Percentiles rank a stretch among this genome's conserved stretches.
Conservation (phyloP, 2,113 vertebrate species). For the Canis aureus region DNA sequence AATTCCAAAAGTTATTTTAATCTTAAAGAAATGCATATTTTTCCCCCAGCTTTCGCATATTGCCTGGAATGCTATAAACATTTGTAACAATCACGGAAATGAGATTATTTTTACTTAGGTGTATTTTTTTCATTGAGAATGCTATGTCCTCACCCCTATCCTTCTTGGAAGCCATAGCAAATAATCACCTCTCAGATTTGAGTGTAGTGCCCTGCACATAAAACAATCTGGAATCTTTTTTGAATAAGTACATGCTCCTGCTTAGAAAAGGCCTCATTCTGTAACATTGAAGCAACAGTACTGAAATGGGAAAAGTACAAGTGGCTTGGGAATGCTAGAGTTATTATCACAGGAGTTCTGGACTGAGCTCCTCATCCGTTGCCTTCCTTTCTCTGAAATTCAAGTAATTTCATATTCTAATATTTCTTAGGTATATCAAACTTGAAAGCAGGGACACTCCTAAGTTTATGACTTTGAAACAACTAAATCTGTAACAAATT, state of each 20-base stretch:
- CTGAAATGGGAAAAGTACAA: background rate
- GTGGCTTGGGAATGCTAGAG: background rate
- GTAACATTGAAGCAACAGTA: background rate
- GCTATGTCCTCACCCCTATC: background rate
- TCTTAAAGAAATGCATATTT: background rate
- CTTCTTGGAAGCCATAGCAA: background rate
- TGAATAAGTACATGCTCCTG: background rate
- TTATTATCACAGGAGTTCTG: background rate
- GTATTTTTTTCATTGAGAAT: background rate
- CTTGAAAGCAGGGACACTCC: background rate
- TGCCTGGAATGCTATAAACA: background rate
- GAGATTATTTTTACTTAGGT: background rate
- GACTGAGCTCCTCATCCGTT: fast-evolving
- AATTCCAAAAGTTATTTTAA: conserved; percentile 12
- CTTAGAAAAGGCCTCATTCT: background rate
- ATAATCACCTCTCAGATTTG: background rate
- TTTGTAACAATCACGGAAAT: background rate
- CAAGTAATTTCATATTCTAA: background rate
- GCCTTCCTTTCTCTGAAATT: background rate
- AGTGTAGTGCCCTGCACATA: background rate
- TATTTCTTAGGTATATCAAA: background rate
- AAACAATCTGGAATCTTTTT: background rate
- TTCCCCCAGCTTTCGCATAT: background rate
- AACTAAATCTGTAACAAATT: background rate
- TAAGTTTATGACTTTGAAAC: background rate